Evolutionary conservation across 2,888 invertebrate species (phyloP), one percentile per base, ranked within the genome.

Genomic region (Odontothrips loti): DNA sequence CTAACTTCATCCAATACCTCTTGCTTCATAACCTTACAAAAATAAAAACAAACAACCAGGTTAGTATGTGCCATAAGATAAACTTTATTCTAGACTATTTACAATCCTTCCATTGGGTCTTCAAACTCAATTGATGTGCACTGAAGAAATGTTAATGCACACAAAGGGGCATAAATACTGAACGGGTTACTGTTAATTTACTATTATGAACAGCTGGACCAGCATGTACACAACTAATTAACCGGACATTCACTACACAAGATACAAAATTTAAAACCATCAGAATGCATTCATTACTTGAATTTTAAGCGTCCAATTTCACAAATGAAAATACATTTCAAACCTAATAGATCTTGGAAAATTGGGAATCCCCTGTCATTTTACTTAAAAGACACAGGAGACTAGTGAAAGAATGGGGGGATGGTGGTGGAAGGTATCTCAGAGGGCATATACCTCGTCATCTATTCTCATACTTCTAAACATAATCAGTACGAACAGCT

Each of bases 11-110:
- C 93, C 93, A 91, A 92, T 91, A 92, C 92, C 92, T 93, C 93
- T 92, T 93, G 92, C 92, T 92, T 92, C 92, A 92, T 92, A 91
- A 92, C 93, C 93, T 93, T 93, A 92, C 91, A 92, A 93, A 92
- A 75, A 75, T 75, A 91, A 93, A 93, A 93, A 75, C 92, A 92
- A 93, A 93, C 91, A 90, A 89, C 90, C 68, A 89, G 88, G 90
- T 91, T 91, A 91, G 91, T 90, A 89, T 90, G 89, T 75, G 68
- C 68, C 68, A 75, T 75, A 27, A 27, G 68, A 75, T 27, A 75
- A 75, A 75, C 68, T 75, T 75, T 75, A 75, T 75, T 75, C 68
- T 75, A 75, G 27, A 75, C 68, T 75, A 75, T 27, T 27, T 75
- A 75, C 68, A 75, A 75, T 75, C 68, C 68, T 75, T 75, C 68